Conservation (phyloP, 2,888 invertebrate species). For the Dynastes tityus region DNA sequence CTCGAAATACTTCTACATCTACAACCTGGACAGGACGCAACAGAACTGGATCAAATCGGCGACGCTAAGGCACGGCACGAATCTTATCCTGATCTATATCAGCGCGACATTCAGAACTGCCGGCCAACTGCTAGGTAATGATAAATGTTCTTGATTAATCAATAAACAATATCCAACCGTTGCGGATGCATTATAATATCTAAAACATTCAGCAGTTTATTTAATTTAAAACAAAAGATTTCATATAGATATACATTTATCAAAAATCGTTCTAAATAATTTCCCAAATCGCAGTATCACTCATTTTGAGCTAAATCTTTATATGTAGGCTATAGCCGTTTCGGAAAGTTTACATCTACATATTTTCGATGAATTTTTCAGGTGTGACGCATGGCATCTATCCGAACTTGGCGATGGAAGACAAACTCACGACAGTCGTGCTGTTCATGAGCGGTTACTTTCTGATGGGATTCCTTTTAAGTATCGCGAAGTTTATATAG, state of each 20-base stretch:
- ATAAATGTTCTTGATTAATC: no score
- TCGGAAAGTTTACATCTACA: no score
- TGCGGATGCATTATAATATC: no score
- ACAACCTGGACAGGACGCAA: constrained; percentile 15
- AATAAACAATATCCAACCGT: no score
- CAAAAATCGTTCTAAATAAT: no score
- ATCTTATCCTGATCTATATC: not conserved
- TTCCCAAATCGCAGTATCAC: no score
- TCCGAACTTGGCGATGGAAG: constrained; percentile 36
- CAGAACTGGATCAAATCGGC: constrained; percentile 31
- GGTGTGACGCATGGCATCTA: constrained; percentile 38
- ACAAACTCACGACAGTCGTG: constrained; percentile 16
- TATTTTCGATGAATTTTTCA: not conserved
- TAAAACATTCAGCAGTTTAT: no score
- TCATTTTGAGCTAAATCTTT: no score
- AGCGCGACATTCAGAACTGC: constrained; percentile 16
- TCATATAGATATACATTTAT: no score
- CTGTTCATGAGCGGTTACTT: constrained; percentile 35
- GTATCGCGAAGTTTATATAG: constrained; percentile 5
- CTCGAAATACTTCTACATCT: constrained; percentile 32
- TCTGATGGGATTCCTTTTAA: constrained; percentile 37
- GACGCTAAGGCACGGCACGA: not conserved
- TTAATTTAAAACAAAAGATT: no score
- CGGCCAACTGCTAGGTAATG: constrained; percentile 31
- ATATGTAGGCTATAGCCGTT: no score